Evolutionary conservation across 1,140 invertebrate genomes (phyloP), one percentile per base, ranked within the genome.

Genomic region (Glossosoma conforme): DNA sequence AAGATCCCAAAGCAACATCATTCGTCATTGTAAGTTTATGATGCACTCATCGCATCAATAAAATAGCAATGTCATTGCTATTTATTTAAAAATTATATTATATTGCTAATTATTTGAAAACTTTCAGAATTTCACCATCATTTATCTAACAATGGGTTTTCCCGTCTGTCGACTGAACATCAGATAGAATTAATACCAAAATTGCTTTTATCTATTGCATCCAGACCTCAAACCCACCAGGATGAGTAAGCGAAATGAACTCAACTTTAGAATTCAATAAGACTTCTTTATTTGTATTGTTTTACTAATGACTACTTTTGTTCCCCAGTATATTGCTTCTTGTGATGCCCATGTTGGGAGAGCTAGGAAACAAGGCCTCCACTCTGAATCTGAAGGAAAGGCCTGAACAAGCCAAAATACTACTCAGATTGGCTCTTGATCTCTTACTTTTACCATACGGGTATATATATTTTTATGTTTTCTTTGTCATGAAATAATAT

Each of bases 131-230:
- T 95, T 97, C 65, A 86, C 89, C 33, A 90, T 95, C 44, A 91
- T 96, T 62, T 97, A 95, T 63, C 87, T 96, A 33, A 93, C 91
- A 68, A 82, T 94, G 80, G 91, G 92, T 13, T 96, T 83, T 75
- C 89, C 91, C 72, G 92, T 52, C 70, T 94, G 54, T 77, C 84
- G 22, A 69, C 81, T 25, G 81, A 83, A 11, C 82, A 87, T 59
- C 91, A 93, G 70, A 76, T 83, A 3, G 80, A 83, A 61, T 67
- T 94, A 37, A 75, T 91, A 13, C 86, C 91, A 15, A 74, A 77
- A 50, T 62, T 97, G 40, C 70, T 96, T 11, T 83, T 84, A 62
- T 83, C 89, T 56, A 73, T 92, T 15, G 85, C 90, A 60, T 83
- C 83, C 36, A 91, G 90, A 67, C 85, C 91, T 40, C 75, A 83